These are phyloP conservation scores for Cliona cf. orientalis DNA, from an alignment of 37 sponge, comb jelly and placozoan species.

Conservation along the genomic window DNA sequence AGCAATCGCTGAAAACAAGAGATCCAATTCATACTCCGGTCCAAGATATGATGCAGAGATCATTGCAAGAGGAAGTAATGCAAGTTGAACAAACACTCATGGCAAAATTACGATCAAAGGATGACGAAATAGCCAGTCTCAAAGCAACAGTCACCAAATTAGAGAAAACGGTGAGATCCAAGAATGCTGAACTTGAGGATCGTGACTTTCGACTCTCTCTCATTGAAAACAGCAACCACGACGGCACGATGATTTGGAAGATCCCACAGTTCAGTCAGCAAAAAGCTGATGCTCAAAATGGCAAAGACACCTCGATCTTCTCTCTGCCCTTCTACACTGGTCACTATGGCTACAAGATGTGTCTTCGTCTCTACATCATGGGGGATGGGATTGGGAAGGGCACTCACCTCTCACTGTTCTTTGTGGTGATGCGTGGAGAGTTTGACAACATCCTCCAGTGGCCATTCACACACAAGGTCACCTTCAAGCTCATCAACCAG, in stretches of 20 bases:
- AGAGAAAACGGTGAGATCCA: conserved; percentile 43
- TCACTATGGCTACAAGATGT: conserved; percentile 89
- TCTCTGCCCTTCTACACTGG: conserved; percentile 77
- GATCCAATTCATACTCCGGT: no score
- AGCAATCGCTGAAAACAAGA: no score
- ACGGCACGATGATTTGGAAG: conserved; percentile 81
- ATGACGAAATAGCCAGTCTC: conserved; percentile 28
- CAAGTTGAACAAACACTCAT: neutral
- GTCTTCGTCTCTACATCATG: conserved; percentile 76
- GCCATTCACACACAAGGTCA: conserved; percentile 80
- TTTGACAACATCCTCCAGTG: conserved; percentile 83
- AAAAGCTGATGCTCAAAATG: conserved; percentile 65
- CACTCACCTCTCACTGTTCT: conserved; percentile 77
- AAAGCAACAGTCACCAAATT: conserved; percentile 14
- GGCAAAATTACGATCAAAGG: conserved; percentile 4
- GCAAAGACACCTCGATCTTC: conserved; percentile 81
- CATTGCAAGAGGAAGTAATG: neutral
- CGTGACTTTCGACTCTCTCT: conserved; percentile 74
- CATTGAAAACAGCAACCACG: conserved; percentile 67
- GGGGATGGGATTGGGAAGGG: conserved; percentile 86
- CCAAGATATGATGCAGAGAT: no score
- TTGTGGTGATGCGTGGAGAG: conserved; percentile 84
- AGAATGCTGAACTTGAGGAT: conserved; percentile 69
- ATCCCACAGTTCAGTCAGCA: conserved; percentile 74
- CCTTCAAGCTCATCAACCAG: conserved; percentile 81